Conservation (phyloP, 2,797 vertebrate genomes). For the Bradypodion pumilum region DNA sequence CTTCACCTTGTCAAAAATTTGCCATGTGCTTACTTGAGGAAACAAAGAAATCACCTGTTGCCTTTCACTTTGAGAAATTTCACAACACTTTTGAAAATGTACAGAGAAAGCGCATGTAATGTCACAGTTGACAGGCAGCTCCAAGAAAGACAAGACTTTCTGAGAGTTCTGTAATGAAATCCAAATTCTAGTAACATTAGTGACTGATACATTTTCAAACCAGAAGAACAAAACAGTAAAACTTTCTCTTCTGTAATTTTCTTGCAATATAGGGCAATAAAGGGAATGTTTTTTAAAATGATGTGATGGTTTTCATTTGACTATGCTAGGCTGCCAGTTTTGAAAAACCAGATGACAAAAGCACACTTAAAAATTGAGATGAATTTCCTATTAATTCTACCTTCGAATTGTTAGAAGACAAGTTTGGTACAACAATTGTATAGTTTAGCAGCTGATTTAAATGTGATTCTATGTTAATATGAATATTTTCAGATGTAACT, state of each 20-base stretch:
- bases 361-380: not conserved
- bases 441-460: not conserved
- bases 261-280: not conserved
- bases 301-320: too few relatives aligned
- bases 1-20: conserved; percentile 75
- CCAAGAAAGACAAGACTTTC: conserved; percentile 33
- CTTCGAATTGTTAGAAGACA: not conserved
- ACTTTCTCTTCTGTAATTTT: not conserved
- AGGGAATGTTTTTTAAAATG: not conserved
- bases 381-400: too few relatives aligned
- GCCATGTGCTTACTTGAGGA: conserved; percentile 59
- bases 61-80: conserved; percentile 67
- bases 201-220: conserved; percentile 43
- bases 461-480: not conserved
- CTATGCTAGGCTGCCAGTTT: not conserved
- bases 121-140: conserved; percentile 61
- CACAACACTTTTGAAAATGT: conserved; percentile 55
- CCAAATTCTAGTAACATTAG: conserved; percentile 40
- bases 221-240: conserved; percentile 7
- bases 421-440: not conserved
- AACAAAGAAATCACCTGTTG: conserved; percentile 72
- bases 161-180: conserved; percentile 50
- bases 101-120: conserved; percentile 59
- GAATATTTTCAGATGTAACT: not conserved
- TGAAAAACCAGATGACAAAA: not conserved